These are phyloP conservation scores for Athene cunicularia DNA, from an alignment of 2,113 vertebrate genomes.

Conservation along the genomic window DNA sequence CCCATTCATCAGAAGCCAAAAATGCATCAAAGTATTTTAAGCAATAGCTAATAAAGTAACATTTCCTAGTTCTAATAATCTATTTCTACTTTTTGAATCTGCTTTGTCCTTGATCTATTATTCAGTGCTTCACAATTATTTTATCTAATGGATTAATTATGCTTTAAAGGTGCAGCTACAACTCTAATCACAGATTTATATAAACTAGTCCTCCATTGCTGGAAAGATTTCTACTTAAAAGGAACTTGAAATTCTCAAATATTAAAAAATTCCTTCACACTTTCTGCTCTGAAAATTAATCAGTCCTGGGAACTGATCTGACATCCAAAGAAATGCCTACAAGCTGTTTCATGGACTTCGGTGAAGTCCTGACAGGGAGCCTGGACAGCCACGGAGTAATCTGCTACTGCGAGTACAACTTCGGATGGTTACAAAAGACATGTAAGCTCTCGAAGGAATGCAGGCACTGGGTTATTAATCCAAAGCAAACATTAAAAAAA, in stretches of 20 bases:
- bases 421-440: constrained; percentile 35
- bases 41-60: neutral
- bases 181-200: neutral
- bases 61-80: neutral
- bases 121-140: neutral
- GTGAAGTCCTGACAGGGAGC: neutral
- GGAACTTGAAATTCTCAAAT: neutral
- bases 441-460: constrained; percentile 18
- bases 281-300: neutral
- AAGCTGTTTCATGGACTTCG: neutral
- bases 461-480: constrained; percentile 6
- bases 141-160: neutral
- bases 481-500: constrained; percentile 43
- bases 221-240: neutral
- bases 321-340: neutral
- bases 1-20: neutral
- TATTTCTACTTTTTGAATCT: neutral
- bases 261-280: neutral
- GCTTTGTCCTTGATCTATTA: neutral
- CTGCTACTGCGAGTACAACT: neutral
- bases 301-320: neutral
- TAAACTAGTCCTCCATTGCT: neutral
- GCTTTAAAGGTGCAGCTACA: neutral
- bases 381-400: neutral
- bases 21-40: neutral